Evolutionary conservation across 2,888 invertebrate genomes (phyloP), one percentile per base, ranked within the genome.

Genomic region (Tetramorium bicarinatum): DNA sequence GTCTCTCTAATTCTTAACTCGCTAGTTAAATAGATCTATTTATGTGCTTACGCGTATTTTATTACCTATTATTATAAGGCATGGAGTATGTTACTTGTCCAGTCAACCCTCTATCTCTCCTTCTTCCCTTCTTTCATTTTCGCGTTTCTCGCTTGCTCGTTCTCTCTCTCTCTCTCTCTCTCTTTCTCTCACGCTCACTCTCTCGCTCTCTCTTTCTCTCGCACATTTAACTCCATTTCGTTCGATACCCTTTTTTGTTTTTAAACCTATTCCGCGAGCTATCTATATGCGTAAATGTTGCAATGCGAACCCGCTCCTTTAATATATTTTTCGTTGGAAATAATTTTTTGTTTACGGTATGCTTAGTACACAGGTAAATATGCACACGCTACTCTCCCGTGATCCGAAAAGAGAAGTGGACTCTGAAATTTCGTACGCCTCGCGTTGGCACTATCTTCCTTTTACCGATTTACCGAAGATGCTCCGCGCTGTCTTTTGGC

Each of bases 1-100:
- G 38, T 69, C 21, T 59, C 59, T 34, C 71, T 71, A 44, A 52
- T 49, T 47, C 80, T 85, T 80, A 80, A 71, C 41, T 84, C 76
- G 56, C 90, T 90, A 90, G 72, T 90, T 86, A 90, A 87, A 88
- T 90, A 90, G 82, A 47, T 88, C 90, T 92, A 92, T 88, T 90
- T 92, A 92, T 86, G 29, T 34, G 87, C 91, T 93, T 92, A 91
- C 86, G 89, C 88, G 85, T 91, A 91, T 85, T 90, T 91, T 91
- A 92, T 92, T 91, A 92, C 92, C 94, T 94, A 94, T 94, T 92
- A 92, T 93, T 91, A 92, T 93, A 94, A 94, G 94, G 94, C 94
- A 94, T 94, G 94, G 94, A 94, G 94, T 94, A 94, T 93, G 92
- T 94, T 93, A 93, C 91, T 93, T 93, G 91, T 93, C 90, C 91